Evolutionary conservation across 1,140 invertebrate genomes (phyloP), one percentile per base, ranked within the genome.

Genomic region (Cydia pomonella): DNA sequence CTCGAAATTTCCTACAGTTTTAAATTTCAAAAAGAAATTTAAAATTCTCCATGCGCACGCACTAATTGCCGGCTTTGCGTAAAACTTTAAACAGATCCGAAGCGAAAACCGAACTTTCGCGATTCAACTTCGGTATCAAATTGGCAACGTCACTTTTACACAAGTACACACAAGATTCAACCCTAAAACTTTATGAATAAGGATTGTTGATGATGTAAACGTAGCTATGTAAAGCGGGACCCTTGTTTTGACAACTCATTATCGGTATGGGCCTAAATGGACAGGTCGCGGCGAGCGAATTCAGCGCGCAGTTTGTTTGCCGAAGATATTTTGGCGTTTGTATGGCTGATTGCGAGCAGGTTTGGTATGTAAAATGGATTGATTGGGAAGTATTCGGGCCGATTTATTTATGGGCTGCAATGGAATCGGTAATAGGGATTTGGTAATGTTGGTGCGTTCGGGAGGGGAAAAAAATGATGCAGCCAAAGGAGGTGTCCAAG

Each of bases 221-320:
- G 63, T 77, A 27, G 77, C n/a, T 41, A 75, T 69, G 71, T 18
- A 66, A 59, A 75, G 76, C 77, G 75, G 80, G 86, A 80, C 84
- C 84, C 83, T 87, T 92, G 87, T 92, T 92, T 89, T 92, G 87
- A 89, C 85, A 91, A 91, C 82, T 90, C 84, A 91, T 91, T 91
- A 90, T 88, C 85, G 87, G 82, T 79, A 80, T 83, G 76, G 76
- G 85, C 84, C 85, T 90, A 91, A 90, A 90, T 91, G 89, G 83
- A 79, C 76, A 79, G 86, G 85, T 85, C 83, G 84, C 79, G 75
- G 81, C 80, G 64, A 76, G 79, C 63, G 79, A 82, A 83, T 82
- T 82, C 76, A 80, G 78, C 80, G 79, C 77, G 76, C 76, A 79
- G 77, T 76, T 76, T 86, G 83, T 87, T 88, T 88, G 82, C 81